phyloP scores from a whole-genome alignment of 2,888 invertebrate genomes.

The Meiosimyza platycephala region DNA sequence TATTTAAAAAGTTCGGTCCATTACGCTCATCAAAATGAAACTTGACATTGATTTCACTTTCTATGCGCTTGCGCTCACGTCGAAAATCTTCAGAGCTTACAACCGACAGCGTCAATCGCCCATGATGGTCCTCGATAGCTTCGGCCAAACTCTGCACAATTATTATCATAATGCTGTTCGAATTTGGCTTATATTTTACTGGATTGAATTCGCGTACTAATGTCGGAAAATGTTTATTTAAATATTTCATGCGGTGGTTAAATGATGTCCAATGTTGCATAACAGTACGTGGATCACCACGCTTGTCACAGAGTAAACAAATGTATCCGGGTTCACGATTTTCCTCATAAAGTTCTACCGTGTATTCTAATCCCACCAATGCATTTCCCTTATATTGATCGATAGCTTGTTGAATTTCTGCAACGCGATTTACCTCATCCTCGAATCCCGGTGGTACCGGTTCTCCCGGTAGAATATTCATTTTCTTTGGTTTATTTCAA shows the following conservation, averaged over 20 bases:
- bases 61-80: constrained; percentile 71
- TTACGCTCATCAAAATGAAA: constrained; percentile 75
- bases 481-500: constrained; percentile 40
- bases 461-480: constrained; percentile 71
- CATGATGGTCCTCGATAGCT: constrained; percentile 80
- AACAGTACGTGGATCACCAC: constrained; percentile 82
- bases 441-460: constrained; percentile 80
- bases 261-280: constrained; percentile 83
- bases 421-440: constrained; percentile 69
- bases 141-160: constrained; percentile 72
- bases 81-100: constrained; percentile 79
- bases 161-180: constrained; percentile 68
- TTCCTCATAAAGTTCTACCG: constrained; percentile 78
- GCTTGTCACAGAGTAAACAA: constrained; percentile 83
- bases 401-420: constrained; percentile 70
- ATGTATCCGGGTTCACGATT: constrained; percentile 78
- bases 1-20: constrained; percentile 70
- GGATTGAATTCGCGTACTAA: constrained; percentile 73
- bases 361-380: constrained; percentile 81
- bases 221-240: constrained; percentile 70
- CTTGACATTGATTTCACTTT: constrained; percentile 75
- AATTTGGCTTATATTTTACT: constrained; percentile 73
- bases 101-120: constrained; percentile 75
- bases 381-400: constrained; percentile 68
- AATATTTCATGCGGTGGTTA: constrained; percentile 79